phyloP scores from a whole-genome alignment of 2,888 invertebrate genomes.

The Galerucella pusilla region DNA sequence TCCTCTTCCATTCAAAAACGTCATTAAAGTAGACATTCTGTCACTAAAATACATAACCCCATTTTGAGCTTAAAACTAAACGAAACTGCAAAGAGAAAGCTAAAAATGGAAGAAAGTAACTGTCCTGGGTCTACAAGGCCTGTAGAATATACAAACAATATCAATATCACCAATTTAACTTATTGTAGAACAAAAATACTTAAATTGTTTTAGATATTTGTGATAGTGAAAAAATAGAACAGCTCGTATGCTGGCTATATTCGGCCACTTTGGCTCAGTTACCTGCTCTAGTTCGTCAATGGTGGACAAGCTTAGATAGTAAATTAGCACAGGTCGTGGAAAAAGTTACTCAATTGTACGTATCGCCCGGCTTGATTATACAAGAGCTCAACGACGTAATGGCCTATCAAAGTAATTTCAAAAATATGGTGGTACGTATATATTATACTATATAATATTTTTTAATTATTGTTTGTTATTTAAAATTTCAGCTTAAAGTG shows the following conservation, averaged over 20 bases:
- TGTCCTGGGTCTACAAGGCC: too few relatives aligned
- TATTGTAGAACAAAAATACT: too few relatives aligned
- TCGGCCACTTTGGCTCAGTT: slow-evolving; percentile 72
- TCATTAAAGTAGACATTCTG: too few relatives aligned
- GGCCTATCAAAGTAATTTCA: slow-evolving; percentile 69
- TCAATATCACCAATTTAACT: too few relatives aligned
- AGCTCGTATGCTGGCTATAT: slow-evolving; percentile 76
- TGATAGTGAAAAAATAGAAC: slow-evolving; percentile 65
- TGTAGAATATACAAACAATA: too few relatives aligned
- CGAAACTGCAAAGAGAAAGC: too few relatives aligned
- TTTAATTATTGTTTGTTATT: slow-evolving; percentile 15
- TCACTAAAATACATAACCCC: too few relatives aligned
- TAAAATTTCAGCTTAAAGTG: slow-evolving; percentile 73
- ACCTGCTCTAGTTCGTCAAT: slow-evolving; percentile 80
- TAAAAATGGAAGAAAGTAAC: too few relatives aligned
- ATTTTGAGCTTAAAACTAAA: too few relatives aligned
- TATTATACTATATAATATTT: neutral
- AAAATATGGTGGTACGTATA: slow-evolving; percentile 72
- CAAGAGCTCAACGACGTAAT: slow-evolving; percentile 73
- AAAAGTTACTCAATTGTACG: slow-evolving; percentile 74
- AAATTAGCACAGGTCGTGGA: slow-evolving; percentile 76
- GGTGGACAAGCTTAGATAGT: slow-evolving; percentile 79
- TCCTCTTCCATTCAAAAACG: too few relatives aligned
- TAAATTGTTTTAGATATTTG: slow-evolving; percentile 50
- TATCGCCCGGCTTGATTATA: slow-evolving; percentile 74